These are phyloP conservation scores for Lutjanus argentimaculatus DNA, from an alignment of 2,797 vertebrate genomes.

Conservation along the genomic window DNA sequence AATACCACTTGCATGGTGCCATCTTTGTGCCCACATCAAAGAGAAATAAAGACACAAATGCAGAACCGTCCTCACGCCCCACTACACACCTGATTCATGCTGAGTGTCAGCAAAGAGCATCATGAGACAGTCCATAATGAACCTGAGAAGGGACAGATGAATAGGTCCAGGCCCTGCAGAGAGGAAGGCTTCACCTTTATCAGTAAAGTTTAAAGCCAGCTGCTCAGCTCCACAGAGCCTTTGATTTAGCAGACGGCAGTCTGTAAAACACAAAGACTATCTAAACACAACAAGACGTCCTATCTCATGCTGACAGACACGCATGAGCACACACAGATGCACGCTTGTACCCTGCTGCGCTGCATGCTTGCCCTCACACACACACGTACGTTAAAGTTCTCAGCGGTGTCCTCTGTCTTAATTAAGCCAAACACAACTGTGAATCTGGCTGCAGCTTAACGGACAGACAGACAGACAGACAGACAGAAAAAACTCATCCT, in stretches of 20 bases:
- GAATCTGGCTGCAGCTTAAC: constrained; percentile 5
- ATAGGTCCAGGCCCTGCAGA: background rate
- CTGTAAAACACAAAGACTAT: constrained; percentile 30
- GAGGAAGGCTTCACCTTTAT: constrained; percentile 9
- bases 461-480: constrained; percentile 9
- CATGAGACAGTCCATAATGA: constrained; percentile 6
- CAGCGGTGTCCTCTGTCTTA: constrained; percentile 4
- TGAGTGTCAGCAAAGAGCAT: constrained; percentile 25
- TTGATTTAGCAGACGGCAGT: constrained; percentile 36
- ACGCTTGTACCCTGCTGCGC: background rate
- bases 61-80: background rate
- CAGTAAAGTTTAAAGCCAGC: background rate
- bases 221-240: constrained; percentile 21
- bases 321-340: background rate
- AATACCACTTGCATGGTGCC: constrained; percentile 7
- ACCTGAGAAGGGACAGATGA: constrained; percentile 2
- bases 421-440: constrained; percentile 31
- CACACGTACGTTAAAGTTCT: background rate
- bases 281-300: constrained; percentile 40
- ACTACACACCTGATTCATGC: constrained; percentile 25
- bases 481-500: constrained; percentile 12
- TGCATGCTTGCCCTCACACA: background rate
- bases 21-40: constrained; percentile 39
- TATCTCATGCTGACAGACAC: constrained; percentile 28
- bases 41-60: constrained; percentile 2